phyloP scores from a whole-genome alignment of 2,113 vertebrate genomes.

The Macaca fascicularis region DNA sequence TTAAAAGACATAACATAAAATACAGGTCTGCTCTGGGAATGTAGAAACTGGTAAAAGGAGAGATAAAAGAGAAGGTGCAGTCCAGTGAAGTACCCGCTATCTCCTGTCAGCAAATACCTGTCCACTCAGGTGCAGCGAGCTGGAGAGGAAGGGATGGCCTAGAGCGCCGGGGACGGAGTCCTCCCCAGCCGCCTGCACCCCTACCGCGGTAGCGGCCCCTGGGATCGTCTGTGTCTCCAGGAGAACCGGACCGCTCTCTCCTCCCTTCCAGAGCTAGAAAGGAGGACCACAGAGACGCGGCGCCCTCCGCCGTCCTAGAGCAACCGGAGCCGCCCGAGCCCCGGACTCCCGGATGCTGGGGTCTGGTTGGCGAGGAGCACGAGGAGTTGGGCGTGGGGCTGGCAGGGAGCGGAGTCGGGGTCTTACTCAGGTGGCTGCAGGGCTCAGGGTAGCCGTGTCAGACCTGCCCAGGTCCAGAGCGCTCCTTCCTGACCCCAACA shows the following conservation, averaged over 20 bases:
- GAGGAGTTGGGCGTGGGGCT: not conserved
- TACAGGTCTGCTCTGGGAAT: not conserved
- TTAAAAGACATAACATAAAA: not conserved
- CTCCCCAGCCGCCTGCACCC: too few species aligned
- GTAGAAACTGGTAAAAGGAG: not conserved
- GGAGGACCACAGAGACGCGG: slow-evolving; percentile 36
- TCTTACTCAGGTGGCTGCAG: accelerated
- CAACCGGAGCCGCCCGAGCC: not conserved
- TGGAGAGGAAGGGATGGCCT: not conserved
- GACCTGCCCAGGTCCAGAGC: not conserved
- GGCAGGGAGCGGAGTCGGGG: not conserved
- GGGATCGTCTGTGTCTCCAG: accelerated
- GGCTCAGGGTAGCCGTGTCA: accelerated
- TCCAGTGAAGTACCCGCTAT: not conserved
- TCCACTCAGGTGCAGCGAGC: not conserved
- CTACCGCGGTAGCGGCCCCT: accelerated
- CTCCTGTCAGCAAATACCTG: not conserved
- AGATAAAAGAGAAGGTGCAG: not conserved
- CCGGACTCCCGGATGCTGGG: accelerated
- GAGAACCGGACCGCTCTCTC: too few species aligned
- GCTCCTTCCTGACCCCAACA: not conserved
- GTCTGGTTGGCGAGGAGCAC: accelerated
- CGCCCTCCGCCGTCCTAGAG: slow-evolving; percentile 23
- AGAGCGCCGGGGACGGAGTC: not conserved
- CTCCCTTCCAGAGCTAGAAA: accelerated